Base-by-base conservation (phyloP, 2,113 vertebrate species). In the Picathartes gymnocephalus region DNA sequence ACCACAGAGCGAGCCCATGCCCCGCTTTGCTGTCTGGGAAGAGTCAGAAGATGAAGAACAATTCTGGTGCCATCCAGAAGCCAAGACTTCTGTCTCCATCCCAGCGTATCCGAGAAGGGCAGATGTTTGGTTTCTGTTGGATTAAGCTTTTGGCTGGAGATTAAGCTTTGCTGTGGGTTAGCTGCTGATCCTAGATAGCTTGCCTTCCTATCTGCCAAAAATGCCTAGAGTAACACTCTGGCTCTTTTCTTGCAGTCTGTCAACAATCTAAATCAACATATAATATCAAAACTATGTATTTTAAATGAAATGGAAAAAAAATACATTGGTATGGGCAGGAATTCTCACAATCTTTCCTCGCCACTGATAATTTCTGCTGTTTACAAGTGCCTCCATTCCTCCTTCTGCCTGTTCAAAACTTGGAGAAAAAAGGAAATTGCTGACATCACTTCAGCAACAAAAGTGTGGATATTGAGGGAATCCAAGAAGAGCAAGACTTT, bases 91-190 rank as follows among this genome's bases (percentile, higher is more conserved):
- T 86, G 33, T 80, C 81, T 96, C 42, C 71, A 76, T 79, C 78
- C 40, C 57, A 69, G 60, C 12, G 11, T 53, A 62, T 50, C 47
- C 0, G 0, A 91, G 78, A 73, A 91, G 45, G 66, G 90, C 92
- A 95, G 87, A 95, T 91, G 68, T 91, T 96, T 89, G 22, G 13
- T 91, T 96, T 92, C 70, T 92, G 79, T 95, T 91, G 77, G 81
- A 96, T 93, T 91, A 90, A 95, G 68, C 74, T 95, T 96, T 95
- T 95, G 93, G 81, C 81, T 88, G 68, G 78, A 82, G 62, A 82
- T 94, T 73, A 83, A 86, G 79, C 35, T 92, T 85, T 93, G 58
- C 69, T 83, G 76, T 96, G 90, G 85, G 79, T 90, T 95, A 94
- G 68, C 79, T 90, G 93, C 81, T 90, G 84, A 87, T 95, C 42